Conservation (phyloP, 2,888 invertebrate genomes). For the Seira ritae region DNA sequence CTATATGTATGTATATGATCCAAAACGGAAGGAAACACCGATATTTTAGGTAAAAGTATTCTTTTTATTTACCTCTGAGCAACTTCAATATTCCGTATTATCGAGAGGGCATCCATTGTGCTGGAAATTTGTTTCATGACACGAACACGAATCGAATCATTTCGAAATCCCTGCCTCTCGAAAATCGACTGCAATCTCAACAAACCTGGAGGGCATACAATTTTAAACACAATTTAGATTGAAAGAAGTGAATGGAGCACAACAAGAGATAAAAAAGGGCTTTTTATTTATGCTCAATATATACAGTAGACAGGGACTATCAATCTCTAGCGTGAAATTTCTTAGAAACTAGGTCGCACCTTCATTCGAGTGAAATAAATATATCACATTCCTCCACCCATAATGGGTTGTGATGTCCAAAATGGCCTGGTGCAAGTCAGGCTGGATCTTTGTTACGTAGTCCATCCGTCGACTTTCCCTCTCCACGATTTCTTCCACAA, state of each 20-base stretch:
- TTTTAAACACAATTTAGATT: neutral
- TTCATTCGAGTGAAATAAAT: constrained; percentile 93
- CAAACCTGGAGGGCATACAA: constrained; percentile 84
- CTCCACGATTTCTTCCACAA: constrained; percentile 55
- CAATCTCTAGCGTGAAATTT: no score
- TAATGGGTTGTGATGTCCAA: constrained; percentile 95
- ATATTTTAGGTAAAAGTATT: no score
- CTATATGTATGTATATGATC: no score
- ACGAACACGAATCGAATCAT: constrained; percentile 89
- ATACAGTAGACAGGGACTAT: no score
- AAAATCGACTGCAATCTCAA: constrained; percentile 94
- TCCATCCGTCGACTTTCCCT: constrained; percentile 77
- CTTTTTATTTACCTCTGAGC: constrained; percentile 83
- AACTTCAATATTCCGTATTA: constrained; percentile 88
- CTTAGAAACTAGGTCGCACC: constrained; percentile 79
- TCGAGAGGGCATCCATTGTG: constrained; percentile 91
- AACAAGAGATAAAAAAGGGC: neutral
- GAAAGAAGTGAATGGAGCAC: neutral
- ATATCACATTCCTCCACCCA: constrained; percentile 92
- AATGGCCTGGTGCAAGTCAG: constrained; percentile 96
- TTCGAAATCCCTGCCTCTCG: constrained; percentile 89
- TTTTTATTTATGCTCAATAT: no score
- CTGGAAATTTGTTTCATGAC: constrained; percentile 91
- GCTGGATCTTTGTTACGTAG: constrained; percentile 94
- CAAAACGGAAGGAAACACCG: no score